These are phyloP conservation scores for Caenorhabditis sp. DNA, from an alignment of 2,888 invertebrate species.

Conservation along the genomic window DNA sequence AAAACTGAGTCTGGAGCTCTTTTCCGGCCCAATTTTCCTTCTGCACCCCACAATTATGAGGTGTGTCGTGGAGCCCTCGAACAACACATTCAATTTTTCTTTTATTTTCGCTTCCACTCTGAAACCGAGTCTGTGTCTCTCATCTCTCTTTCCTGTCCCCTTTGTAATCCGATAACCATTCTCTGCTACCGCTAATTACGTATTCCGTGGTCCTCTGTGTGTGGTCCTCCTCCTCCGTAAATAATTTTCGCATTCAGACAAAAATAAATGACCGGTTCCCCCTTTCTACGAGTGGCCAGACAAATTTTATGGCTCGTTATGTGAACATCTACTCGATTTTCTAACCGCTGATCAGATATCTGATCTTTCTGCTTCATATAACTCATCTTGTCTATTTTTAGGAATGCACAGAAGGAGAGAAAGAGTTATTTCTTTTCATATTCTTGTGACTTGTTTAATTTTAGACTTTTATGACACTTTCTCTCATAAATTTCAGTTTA, in stretches of 20 bases:
- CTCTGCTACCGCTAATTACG: conserved; percentile 54
- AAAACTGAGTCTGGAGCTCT: conserved; percentile 4
- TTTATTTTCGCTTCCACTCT: conserved; percentile 23
- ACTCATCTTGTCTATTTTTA: neutral
- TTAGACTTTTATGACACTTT: no score
- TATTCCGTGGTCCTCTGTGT: conserved; percentile 35
- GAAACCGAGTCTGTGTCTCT: neutral
- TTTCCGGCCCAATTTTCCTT: conserved; percentile 19
- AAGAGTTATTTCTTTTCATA: no score
- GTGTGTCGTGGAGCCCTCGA: conserved; percentile 18
- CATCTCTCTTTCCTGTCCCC: neutral
- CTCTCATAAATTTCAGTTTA: no score
- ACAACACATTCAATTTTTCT: conserved; percentile 8
- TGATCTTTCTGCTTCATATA: conserved; percentile 17
- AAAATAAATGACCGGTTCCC: conserved; percentile 34
- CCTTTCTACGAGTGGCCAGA: neutral
- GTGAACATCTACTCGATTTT: conserved; percentile 46
- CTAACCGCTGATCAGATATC: conserved; percentile 38
- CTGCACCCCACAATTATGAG: conserved; percentile 26
- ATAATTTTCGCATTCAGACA: conserved; percentile 31
- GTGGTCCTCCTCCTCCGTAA: conserved; percentile 28
- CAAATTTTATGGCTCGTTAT: conserved; percentile 28
- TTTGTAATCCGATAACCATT: conserved; percentile 59
- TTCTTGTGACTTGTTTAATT: no score
- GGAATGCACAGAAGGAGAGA: neutral